phyloP scores from a whole-genome alignment of 2,888 invertebrate species.

The Strigamia transsilvanica region DNA sequence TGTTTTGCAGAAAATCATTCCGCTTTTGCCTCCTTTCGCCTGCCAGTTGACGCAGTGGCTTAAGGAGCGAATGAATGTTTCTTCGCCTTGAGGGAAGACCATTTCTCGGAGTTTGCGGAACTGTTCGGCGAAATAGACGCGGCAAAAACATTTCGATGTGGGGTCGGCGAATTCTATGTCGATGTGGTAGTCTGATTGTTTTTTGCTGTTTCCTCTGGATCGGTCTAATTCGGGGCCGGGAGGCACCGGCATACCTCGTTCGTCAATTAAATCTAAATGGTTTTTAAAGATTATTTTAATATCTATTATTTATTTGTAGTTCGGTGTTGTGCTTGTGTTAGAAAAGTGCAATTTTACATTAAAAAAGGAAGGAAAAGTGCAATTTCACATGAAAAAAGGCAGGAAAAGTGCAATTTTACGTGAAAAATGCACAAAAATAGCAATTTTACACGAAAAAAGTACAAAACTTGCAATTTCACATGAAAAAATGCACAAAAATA shows the following conservation, averaged over 20 bases:
- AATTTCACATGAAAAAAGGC: too few species aligned
- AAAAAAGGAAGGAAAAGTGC: too few species aligned
- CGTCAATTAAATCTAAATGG: slow-evolving; percentile 34
- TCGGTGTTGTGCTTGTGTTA: too few species aligned
- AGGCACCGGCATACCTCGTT: slow-evolving; percentile 4
- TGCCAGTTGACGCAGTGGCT: slow-evolving; percentile 88
- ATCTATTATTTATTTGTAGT: too few species aligned
- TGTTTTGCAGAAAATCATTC: slow-evolving; percentile 94
- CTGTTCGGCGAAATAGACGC: slow-evolving; percentile 85
- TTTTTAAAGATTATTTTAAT: neutral
- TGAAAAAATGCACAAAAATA: too few species aligned
- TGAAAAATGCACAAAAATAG: too few species aligned
- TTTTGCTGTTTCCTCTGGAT: slow-evolving; percentile 10
- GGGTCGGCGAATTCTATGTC: slow-evolving; percentile 70
- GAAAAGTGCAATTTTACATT: too few species aligned
- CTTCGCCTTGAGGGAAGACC: slow-evolving; percentile 73
- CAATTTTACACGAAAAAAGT: too few species aligned
- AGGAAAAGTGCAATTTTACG: too few species aligned
- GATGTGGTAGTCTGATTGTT: slow-evolving; percentile 60
- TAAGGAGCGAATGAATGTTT: slow-evolving; percentile 84
- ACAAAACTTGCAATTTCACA: too few species aligned
- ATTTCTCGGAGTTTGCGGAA: slow-evolving; percentile 80
- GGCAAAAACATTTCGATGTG: slow-evolving; percentile 84
- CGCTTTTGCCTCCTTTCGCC: slow-evolving; percentile 96
- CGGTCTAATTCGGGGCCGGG: slow-evolving; percentile 51